A percentile compares a stretch with the other conserved stretches of the same genome.
phyloP scores from a whole-genome alignment of 2,113 vertebrate species.

The Stigmatopora nigra region DNA sequence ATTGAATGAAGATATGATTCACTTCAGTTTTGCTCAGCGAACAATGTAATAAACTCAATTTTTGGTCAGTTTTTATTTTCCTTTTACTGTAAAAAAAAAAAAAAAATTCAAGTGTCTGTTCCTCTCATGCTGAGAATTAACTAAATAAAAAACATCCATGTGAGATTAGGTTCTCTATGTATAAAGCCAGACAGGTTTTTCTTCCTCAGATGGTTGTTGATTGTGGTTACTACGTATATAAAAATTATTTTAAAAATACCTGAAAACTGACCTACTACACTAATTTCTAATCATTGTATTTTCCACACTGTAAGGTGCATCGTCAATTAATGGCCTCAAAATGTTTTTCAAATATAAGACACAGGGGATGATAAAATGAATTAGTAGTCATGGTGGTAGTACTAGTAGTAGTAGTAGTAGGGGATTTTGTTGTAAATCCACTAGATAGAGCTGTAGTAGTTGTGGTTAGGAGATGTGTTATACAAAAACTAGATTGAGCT shows the following conservation, averaged over 20 bases:
- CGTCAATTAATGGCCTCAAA: too few relatives aligned
- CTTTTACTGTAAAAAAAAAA: conserved; percentile 3
- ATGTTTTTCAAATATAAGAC: too few relatives aligned
- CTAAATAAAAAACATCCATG: conserved; percentile 27
- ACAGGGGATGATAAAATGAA: too few relatives aligned
- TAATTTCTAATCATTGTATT: not conserved
- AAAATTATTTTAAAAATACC: not conserved
- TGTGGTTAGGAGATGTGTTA: too few relatives aligned
- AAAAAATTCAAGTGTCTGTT: conserved; percentile 12
- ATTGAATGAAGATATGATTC: conserved; percentile 25
- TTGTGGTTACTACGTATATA: conserved; percentile 8
- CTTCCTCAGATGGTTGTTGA: conserved; percentile 22
- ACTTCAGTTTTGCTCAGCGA: conserved; percentile 51
- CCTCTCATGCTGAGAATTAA: conserved; percentile 24
- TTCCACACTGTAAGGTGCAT: too few relatives aligned
- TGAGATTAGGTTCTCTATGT: conserved; percentile 35
- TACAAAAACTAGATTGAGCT: too few relatives aligned
- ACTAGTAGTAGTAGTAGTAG: too few relatives aligned
- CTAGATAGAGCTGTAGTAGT: too few relatives aligned
- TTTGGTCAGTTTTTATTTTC: not conserved
- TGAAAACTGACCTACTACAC: not conserved
- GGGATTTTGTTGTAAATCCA: too few relatives aligned
- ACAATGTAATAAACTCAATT: not conserved
- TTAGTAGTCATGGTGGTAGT: too few relatives aligned
- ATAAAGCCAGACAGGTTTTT: conserved; percentile 11